A percentile compares a stretch with the other conserved stretches of the same genome.
Conservation (phyloP, 2,113 vertebrate genomes). For the Cephalopterus ornatus region DNA sequence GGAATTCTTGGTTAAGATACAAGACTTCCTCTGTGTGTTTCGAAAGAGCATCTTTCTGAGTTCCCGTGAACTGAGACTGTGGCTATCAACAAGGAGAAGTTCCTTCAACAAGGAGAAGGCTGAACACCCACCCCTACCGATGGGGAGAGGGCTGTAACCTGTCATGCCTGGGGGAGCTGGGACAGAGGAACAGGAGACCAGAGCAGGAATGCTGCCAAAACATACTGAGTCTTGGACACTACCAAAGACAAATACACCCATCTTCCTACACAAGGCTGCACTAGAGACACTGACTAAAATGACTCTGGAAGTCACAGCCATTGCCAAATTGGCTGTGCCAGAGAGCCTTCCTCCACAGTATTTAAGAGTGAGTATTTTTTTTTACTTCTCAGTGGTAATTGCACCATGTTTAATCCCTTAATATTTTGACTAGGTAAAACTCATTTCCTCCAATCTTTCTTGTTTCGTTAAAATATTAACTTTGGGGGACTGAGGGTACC, state of each 20-base stretch:
- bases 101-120: not conserved
- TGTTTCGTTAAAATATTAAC: not conserved
- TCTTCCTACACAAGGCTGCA: not conserved
- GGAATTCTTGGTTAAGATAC: not conserved
- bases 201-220: not conserved
- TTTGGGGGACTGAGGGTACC: not conserved
- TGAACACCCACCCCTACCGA: accelerated
- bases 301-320: not conserved
- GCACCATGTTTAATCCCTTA: not conserved
- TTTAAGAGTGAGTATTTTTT: not conserved
- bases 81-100: not conserved
- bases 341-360: not conserved
- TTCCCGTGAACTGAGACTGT: not conserved
- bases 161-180: accelerated
- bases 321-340: not conserved
- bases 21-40: not conserved
- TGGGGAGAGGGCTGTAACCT: not conserved
- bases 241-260: not conserved
- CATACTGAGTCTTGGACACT: not conserved
- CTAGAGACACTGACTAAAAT: not conserved
- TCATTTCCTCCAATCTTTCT: not conserved
- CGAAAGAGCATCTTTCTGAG: not conserved
- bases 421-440: not conserved
- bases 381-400: not conserved
- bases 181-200: not conserved